Evolutionary conservation across 2,888 invertebrate species (phyloP), one percentile per base, ranked within the genome.

Genomic region (Apantesis nais): DNA sequence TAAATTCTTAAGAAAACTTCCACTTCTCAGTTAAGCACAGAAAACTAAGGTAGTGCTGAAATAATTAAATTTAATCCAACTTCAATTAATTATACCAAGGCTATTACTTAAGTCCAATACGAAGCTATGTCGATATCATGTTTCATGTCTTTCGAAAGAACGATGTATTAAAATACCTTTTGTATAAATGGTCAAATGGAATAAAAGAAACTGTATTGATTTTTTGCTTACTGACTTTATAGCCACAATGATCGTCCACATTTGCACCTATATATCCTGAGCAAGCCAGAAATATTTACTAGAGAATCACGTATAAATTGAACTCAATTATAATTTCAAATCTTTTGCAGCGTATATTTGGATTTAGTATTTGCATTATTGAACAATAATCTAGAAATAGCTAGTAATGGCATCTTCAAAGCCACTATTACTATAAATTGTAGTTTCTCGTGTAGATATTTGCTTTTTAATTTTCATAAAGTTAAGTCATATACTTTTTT

Each of bases 221-320:
- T 78, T 79, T 73, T 67, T 60, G 73, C 25, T 73, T 71, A n/a
- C 72, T 60, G 78, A 78, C 78, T 84, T 86, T 85, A 85, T 83
- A 19, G 63, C 22, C 29, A 74, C 76, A 73, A 74, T 78, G 77
- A 76, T 80, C 75, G 69, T 66, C 66, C 72, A 79, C 83, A 83
- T 78, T 79, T 67, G 68, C 74, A 72, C 70, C 67, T 73, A 79
- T 85, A 78, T 80, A 79, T 79, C 63, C 58, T 58, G 66, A 73
- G 74, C 58, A 71, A 52, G 60, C 29, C 64, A 71, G 58, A 63
- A 41, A 70, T 68, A 67, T 66, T 67, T 39, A 11, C 66, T 61
- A 39, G 70, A 58, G 39, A 65, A 44, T 41, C 22, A n/a, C 29
- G 39, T 64, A 62, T 68, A 67, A 62, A 72, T 73, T 66, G 58